Percentiles rank a stretch among this genome's conserved stretches.
These are phyloP conservation scores for Trisateles emortualis DNA, from an alignment of 2,888 invertebrate genomes.

Conservation along the genomic window DNA sequence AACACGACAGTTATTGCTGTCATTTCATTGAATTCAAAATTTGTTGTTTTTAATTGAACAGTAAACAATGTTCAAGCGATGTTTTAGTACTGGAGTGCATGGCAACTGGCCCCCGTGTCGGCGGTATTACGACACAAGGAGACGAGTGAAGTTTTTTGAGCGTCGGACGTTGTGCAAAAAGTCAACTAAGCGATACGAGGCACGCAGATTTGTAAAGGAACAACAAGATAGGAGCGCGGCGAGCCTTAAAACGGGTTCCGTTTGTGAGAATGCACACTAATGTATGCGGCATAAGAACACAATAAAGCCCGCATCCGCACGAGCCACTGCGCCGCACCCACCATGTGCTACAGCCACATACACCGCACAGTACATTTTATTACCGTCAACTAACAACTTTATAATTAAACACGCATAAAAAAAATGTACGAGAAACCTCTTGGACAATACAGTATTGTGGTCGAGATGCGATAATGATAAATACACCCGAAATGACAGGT, in stretches of 20 bases:
- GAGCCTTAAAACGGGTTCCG: constrained; percentile 71
- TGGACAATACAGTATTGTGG: constrained; percentile 26
- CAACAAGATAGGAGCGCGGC: constrained; percentile 65
- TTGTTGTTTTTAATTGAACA: constrained; percentile 38
- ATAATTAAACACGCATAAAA: constrained; percentile 37
- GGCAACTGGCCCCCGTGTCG: constrained; percentile 51
- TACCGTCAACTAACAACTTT: constrained; percentile 8
- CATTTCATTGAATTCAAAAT: constrained; percentile 46
- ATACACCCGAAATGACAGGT: constrained; percentile 60
- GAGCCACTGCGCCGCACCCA: constrained; percentile 49
- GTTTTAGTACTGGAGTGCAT: constrained; percentile 41
- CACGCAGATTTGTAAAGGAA: constrained; percentile 76
- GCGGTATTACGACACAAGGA: constrained; percentile 64
- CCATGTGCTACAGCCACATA: constrained; percentile 62
- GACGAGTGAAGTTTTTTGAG: constrained; percentile 70
- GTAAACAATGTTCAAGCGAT: constrained; percentile 34
- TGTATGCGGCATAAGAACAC: constrained; percentile 70
- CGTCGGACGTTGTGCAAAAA: constrained; percentile 69
- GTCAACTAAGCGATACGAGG: constrained; percentile 67
- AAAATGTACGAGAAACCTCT: constrained; percentile 16
- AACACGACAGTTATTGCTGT: constrained; percentile 46
- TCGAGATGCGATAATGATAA: constrained; percentile 39
- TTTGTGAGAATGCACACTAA: constrained; percentile 75
- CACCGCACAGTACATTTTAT: constrained; percentile 3
- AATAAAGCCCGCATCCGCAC: constrained; percentile 64